Evolutionary conservation across 1,140 invertebrate genomes (phyloP).

Genomic region (Drosophila ercepeae): DNA sequence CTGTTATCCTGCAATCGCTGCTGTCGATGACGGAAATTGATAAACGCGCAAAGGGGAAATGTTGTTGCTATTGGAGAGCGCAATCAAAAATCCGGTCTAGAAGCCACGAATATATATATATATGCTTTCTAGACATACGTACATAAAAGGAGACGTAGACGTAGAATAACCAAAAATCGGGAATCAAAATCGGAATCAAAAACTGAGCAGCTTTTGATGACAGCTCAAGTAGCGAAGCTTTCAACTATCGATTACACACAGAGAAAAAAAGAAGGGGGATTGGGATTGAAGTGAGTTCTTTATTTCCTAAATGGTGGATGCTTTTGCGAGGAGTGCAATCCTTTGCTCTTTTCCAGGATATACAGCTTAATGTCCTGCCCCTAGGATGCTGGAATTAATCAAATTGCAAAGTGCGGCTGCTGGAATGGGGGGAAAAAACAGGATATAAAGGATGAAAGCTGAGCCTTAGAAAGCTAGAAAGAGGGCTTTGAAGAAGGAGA

Average conservation of each 20-base stretch:
- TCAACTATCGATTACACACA: conserved; percentile 52
- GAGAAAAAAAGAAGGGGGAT: not conserved
- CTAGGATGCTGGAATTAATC: conserved; percentile 69
- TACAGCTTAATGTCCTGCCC: conserved; percentile 28
- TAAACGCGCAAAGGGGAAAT: conserved; percentile 75
- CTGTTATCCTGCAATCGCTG: conserved; percentile 7
- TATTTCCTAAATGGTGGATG: not conserved
- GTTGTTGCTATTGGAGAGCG: conserved; percentile 54
- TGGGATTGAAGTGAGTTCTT: not conserved
- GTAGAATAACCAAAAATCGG: conserved; percentile 14
- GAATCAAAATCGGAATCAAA: conserved; percentile 74
- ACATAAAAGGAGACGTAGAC: not conserved
- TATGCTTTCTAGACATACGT: not conserved
- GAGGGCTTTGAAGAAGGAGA: not conserved
- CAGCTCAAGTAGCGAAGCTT: conserved; percentile 67
- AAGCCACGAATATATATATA: not conserved
- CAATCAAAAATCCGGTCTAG: conserved; percentile 51
- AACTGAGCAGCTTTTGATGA: conserved; percentile 82
- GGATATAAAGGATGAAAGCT: conserved; percentile 2
- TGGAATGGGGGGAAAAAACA: conserved; percentile 15
- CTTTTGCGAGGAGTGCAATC: not conserved
- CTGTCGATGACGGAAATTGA: conserved; percentile 79
- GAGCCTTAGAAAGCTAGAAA: conserved; percentile 13
- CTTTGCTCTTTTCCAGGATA: conserved; percentile 1
- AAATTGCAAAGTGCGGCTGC: conserved; percentile 64